phyloP scores from a whole-genome alignment of 2,888 invertebrate genomes.

The Scaptodrosophila latifasciaeformis region DNA sequence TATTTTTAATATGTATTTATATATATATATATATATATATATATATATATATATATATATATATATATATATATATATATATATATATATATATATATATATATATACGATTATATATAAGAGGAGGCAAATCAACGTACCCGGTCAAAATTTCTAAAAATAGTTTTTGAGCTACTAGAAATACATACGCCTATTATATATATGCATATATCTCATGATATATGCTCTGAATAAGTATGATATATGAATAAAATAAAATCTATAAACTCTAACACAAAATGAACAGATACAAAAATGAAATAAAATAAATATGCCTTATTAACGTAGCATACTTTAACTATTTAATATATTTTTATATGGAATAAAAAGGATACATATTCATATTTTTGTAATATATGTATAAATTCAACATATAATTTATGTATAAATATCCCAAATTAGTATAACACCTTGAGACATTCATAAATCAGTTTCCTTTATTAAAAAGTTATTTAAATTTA shows the following conservation, averaged over 20 bases:
- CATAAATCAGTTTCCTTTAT: too few relatives aligned
- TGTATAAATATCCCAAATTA: too few relatives aligned
- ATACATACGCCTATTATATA: constrained; percentile 23
- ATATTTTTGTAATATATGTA: not conserved
- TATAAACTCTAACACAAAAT: too few relatives aligned
- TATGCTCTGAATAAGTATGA: too few relatives aligned
- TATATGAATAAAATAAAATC: too few relatives aligned
- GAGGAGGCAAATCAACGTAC: constrained; percentile 38
- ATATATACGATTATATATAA: constrained; percentile 35
- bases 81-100: constrained; percentile 13
- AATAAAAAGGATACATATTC: not conserved
- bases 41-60: constrained; percentile 15
- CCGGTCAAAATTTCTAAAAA: constrained; percentile 49
- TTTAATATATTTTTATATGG: not conserved
- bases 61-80: constrained; percentile 14
- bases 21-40: constrained; percentile 12
- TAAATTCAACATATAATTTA: too few relatives aligned
- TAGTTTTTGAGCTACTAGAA: constrained; percentile 46
- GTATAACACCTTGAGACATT: too few relatives aligned
- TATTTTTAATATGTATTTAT: constrained; percentile 8
- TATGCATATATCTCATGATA: constrained; percentile 19
- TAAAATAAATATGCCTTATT: too few relatives aligned
- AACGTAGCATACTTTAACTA: too few relatives aligned
- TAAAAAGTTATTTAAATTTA: too few relatives aligned
- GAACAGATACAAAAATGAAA: too few relatives aligned